Evolutionary conservation across 53 echinoderm and acorn worm species (phyloP).

Genomic region (Paracentrotus lividus): DNA sequence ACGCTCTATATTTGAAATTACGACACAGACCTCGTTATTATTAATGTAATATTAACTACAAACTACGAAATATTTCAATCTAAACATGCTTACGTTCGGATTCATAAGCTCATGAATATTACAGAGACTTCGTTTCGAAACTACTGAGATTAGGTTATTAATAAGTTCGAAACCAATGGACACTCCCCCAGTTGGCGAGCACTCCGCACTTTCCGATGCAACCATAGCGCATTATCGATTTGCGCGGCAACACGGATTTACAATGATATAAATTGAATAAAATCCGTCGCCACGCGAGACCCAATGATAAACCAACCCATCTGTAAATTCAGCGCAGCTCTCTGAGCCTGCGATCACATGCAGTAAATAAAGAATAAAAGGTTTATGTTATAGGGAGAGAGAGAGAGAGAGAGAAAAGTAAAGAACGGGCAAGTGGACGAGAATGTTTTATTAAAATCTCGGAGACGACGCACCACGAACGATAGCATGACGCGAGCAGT

Average conservation of each 20-base stretch:
- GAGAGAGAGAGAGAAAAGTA: slow-evolving; percentile 41
- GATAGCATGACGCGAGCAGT: background rate
- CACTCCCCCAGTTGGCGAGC: background rate
- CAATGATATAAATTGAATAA: slow-evolving; percentile 66
- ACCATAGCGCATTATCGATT: slow-evolving; percentile 49
- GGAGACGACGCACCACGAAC: background rate
- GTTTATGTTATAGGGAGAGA: background rate
- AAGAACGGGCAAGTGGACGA: background rate
- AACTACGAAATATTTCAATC: too few relatives aligned
- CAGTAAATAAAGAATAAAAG: background rate
- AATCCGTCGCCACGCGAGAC: slow-evolving; percentile 38
- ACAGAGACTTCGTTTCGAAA: background rate
- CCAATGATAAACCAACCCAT: too few relatives aligned
- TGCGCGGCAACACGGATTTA: slow-evolving; percentile 41
- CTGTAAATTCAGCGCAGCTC: slow-evolving; percentile 39
- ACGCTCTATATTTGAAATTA: too few relatives aligned
- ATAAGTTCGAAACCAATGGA: background rate
- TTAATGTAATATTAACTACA: too few relatives aligned
- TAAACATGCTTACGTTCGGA: too few relatives aligned
- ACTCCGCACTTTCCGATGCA: background rate
- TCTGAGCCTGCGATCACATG: background rate
- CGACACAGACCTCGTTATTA: too few relatives aligned
- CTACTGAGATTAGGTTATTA: background rate
- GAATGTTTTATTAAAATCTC: background rate
- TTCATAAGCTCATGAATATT: slow-evolving; percentile 1